These are phyloP conservation scores for Aldrovandia affinis DNA, from an alignment of 2,797 vertebrate genomes.

Conservation along the genomic window DNA sequence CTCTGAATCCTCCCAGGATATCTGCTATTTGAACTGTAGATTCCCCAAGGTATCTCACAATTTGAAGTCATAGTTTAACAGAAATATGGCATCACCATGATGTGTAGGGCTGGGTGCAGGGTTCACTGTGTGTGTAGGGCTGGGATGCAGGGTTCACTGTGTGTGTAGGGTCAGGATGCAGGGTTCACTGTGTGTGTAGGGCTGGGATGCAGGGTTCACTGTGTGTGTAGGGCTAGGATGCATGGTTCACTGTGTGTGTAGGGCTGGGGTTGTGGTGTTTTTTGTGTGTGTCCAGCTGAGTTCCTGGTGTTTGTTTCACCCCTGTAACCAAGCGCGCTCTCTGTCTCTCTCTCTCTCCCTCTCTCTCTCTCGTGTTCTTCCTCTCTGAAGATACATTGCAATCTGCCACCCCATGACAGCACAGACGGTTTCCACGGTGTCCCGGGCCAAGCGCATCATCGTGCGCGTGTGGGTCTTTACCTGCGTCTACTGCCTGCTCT, in stretches of 20 bases:
- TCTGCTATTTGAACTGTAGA: too few species aligned
- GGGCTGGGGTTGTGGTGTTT: background rate
- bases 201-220: background rate
- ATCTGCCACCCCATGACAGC: constrained; percentile 82
- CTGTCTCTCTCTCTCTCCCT: background rate
- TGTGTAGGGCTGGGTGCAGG: too few species aligned
- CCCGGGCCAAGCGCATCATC: constrained; percentile 78
- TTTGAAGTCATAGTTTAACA: too few species aligned
- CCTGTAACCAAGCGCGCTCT: too few species aligned
- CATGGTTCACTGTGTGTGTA: background rate
- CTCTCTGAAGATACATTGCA: constrained; percentile 71
- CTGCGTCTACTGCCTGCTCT: constrained; percentile 80
- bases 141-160: too few species aligned
- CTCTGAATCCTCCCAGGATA: too few species aligned
- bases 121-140: too few species aligned
- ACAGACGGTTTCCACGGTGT: constrained; percentile 77
- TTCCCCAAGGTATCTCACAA: too few species aligned
- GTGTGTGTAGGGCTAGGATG: background rate
- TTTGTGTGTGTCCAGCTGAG: background rate
- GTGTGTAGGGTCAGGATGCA: background rate
- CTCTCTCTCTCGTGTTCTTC: background rate
- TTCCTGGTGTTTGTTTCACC: background rate
- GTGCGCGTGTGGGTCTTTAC: constrained; percentile 74
- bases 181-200: background rate
- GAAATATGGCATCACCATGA: too few species aligned